These are phyloP conservation scores for Gyps fulvus DNA, from an alignment of 2,113 vertebrate species.

Conservation along the genomic window DNA sequence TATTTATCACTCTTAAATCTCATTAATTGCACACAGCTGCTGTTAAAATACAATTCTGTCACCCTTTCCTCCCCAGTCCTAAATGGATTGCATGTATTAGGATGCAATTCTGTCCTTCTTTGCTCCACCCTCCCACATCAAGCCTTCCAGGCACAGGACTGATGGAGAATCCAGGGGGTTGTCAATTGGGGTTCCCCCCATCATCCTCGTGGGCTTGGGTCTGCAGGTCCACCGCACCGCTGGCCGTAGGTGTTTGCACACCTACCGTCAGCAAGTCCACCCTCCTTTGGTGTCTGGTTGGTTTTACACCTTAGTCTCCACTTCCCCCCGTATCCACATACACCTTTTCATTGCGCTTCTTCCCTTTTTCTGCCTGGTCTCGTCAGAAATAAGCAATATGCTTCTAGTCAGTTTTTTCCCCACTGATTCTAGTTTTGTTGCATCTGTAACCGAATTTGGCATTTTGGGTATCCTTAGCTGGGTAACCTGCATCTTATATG, in stretches of 20 bases:
- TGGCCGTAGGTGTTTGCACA: background rate
- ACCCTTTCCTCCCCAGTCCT: background rate
- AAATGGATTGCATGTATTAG: no score
- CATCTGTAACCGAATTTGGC: background rate
- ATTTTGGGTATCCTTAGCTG: background rate
- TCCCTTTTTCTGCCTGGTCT: accelerated
- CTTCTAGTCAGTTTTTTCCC: background rate
- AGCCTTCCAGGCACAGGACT: background rate
- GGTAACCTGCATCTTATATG: background rate
- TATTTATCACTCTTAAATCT: background rate
- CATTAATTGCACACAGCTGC: background rate
- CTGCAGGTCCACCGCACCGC: background rate
- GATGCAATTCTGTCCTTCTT: background rate
- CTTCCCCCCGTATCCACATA: background rate
- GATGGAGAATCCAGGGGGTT: background rate
- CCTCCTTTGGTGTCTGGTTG: background rate
- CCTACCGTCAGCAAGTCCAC: background rate
- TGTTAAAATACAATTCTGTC: background rate
- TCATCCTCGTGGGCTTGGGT: accelerated
- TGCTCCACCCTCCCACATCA: background rate
- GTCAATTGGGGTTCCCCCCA: background rate
- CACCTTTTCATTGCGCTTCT: background rate
- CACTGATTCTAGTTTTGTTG: background rate
- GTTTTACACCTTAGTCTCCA: background rate
- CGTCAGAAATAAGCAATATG: background rate